phyloP scores from a whole-genome alignment of 2,888 invertebrate genomes.

The Belgica antarctica region DNA sequence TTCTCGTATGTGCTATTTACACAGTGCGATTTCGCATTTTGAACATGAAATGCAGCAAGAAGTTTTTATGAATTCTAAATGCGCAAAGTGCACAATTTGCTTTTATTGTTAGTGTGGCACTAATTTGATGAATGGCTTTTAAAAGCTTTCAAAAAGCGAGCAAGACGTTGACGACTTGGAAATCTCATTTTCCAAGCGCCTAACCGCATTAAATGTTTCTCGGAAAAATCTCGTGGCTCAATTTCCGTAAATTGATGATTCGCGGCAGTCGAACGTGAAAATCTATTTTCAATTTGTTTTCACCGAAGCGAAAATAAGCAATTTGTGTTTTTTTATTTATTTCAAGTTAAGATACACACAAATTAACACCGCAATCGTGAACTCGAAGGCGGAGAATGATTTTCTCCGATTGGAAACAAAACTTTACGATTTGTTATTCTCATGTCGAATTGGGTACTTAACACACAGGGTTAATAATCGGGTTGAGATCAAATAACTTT shows the following conservation, averaged over 20 bases:
- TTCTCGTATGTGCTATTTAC: no score
- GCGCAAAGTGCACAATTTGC: background rate
- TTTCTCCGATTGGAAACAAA: slow-evolving; percentile 20
- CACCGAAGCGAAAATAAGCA: slow-evolving; percentile 5
- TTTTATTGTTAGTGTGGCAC: background rate
- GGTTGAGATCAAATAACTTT: slow-evolving; percentile 41
- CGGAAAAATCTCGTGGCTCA: no score
- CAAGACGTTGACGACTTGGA: background rate
- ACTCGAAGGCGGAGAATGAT: slow-evolving; percentile 4
- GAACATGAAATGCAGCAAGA: slow-evolving; percentile 1
- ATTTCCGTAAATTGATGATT: slow-evolving; percentile 14
- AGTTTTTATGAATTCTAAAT: background rate
- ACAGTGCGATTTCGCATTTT: slow-evolving; percentile 1
- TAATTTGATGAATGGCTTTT: background rate
- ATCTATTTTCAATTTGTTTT: slow-evolving; percentile 23
- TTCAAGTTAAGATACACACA: background rate
- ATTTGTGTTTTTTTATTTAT: slow-evolving; percentile 23
- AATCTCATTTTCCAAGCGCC: background rate
- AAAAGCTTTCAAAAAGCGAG: background rate
- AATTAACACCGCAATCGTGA: background rate
- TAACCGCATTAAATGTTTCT: background rate
- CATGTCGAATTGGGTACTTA: slow-evolving; percentile 21
- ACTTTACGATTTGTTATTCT: slow-evolving; percentile 43
- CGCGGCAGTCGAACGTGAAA: background rate
- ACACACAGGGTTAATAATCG: slow-evolving; percentile 35